Evolutionary conservation across 2,888 invertebrate species (phyloP).

Genomic region (Sinohyriopsis cumingii): DNA sequence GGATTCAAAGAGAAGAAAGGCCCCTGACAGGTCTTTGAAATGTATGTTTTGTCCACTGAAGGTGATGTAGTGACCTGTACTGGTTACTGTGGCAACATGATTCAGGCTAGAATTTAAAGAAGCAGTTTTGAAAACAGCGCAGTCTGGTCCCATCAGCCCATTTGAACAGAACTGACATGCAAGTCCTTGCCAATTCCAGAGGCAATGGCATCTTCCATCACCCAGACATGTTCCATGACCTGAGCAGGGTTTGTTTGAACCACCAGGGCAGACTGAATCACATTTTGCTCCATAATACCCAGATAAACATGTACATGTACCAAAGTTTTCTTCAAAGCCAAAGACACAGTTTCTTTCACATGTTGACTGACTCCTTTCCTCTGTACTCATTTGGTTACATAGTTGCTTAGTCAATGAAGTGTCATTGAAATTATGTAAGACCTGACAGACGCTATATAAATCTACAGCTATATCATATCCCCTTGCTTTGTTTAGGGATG

Average conservation of each 20-base stretch:
- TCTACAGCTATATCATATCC: slow-evolving; percentile 36
- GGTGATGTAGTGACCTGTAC: slow-evolving; percentile 44
- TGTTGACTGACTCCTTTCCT: slow-evolving; percentile 23
- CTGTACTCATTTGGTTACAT: slow-evolving; percentile 14
- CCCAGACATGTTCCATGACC: slow-evolving; percentile 43
- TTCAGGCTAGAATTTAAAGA: slow-evolving; percentile 17
- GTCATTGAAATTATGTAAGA: slow-evolving; percentile 12
- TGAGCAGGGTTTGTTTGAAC: slow-evolving; percentile 45
- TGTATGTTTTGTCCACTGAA: slow-evolving; percentile 46
- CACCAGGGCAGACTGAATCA: slow-evolving; percentile 45
- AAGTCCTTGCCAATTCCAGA: slow-evolving; percentile 48
- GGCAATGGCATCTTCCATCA: slow-evolving; percentile 45
- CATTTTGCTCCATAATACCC: slow-evolving; percentile 48
- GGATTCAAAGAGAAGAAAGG: slow-evolving; percentile 30
- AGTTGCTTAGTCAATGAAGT: no score
- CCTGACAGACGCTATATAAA: slow-evolving; percentile 31
- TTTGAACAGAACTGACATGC: slow-evolving; percentile 25
- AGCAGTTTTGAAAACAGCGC: slow-evolving; percentile 32
- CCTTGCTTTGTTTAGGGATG: slow-evolving; percentile 12
- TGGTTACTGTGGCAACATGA: slow-evolving; percentile 39
- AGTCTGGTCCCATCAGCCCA: slow-evolving; percentile 31
- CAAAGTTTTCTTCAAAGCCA: slow-evolving; percentile 29
- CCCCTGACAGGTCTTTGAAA: slow-evolving; percentile 33
- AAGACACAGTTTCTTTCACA: slow-evolving; percentile 40
- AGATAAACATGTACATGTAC: slow-evolving; percentile 37